phyloP scores from a whole-genome alignment of 2,113 vertebrate genomes.

The Serilophus lunatus region DNA sequence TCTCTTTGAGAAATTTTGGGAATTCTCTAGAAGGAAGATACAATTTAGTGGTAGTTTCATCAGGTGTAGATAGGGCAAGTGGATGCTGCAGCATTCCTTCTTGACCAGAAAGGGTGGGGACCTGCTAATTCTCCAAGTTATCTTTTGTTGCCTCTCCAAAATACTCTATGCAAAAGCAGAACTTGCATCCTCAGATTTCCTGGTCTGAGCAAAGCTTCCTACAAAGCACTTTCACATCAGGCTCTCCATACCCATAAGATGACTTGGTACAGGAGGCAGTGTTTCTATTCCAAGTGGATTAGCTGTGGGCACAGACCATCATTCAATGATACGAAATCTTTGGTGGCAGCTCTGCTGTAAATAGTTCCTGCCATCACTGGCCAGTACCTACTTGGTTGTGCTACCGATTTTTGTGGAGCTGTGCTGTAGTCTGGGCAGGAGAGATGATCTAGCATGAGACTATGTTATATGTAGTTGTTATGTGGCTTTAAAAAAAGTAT shows the following conservation, averaged over 20 bases:
- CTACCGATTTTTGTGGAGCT: neutral
- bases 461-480: neutral
- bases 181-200: neutral
- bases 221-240: neutral
- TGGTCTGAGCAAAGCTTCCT: neutral
- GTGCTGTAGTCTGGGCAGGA: neutral
- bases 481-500: neutral
- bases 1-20: neutral
- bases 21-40: neutral
- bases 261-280: neutral
- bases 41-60: neutral
- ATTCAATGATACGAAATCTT: neutral
- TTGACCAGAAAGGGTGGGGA: neutral
- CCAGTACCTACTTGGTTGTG: neutral
- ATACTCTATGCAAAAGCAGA: neutral
- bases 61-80: neutral
- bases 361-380: neutral
- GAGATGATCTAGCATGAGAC: neutral
- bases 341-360: neutral
- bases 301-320: neutral
- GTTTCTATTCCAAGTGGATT: conserved; percentile 26
- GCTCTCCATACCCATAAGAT: neutral
- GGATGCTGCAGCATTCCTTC: neutral
- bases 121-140: neutral
- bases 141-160: neutral